Percentiles rank a stretch among this genome's conserved stretches.
phyloP scores from a whole-genome alignment of 1,140 invertebrate species.

The Bombus confusus region DNA sequence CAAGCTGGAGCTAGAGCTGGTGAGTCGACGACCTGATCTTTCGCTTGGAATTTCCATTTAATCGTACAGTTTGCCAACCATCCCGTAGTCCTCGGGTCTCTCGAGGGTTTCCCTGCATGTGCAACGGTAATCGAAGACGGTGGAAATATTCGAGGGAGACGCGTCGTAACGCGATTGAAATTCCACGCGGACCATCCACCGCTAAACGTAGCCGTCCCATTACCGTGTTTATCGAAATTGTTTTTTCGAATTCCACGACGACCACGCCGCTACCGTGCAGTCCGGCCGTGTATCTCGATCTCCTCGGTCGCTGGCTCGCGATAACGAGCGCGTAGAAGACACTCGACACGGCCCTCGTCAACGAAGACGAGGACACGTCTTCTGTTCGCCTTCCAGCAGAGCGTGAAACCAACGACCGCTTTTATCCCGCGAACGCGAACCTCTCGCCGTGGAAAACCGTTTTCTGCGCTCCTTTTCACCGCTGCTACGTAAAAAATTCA shows the following conservation, averaged over 20 bases:
- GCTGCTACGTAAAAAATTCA: not conserved
- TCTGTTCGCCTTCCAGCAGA: conserved; percentile 1
- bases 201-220: conserved; percentile 18
- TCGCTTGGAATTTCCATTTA: not conserved
- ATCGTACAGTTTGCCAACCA: not conserved
- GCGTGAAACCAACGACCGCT: conserved; percentile 18
- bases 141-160: too few relatives aligned
- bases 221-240: conserved; percentile 42
- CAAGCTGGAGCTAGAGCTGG: conserved; percentile 72
- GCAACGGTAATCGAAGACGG: not conserved
- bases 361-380: not conserved
- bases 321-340: conserved; percentile 38
- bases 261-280: not conserved
- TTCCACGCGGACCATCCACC: conserved; percentile 41
- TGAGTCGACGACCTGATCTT: conserved; percentile 56
- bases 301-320: conserved; percentile 18
- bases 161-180: conserved; percentile 26
- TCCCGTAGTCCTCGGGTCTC: too few relatives aligned
- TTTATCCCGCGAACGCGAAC: not conserved
- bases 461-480: not conserved
- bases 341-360: conserved; percentile 9
- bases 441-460: not conserved
- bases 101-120: not conserved
- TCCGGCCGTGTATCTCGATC: conserved; percentile 10
- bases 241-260: conserved; percentile 43